Base-by-base conservation (phyloP, 1,140 invertebrate species). In the Drosophila erecta region DNA sequence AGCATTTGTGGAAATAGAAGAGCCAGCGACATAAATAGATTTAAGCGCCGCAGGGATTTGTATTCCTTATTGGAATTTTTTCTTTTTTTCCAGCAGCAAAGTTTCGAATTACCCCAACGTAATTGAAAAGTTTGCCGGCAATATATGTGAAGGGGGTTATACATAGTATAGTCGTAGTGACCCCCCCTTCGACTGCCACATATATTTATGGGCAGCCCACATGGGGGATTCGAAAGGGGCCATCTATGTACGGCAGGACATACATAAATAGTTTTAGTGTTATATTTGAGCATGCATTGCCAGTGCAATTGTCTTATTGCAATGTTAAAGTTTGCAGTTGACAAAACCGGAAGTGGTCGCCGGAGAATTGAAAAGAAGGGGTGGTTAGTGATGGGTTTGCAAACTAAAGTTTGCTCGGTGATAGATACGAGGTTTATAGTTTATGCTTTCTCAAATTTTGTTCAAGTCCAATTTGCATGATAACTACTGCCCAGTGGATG, bases 1-100 rank as follows among this genome's bases (percentile, higher is more conserved):
- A 12, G 41, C 41, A 22, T 44, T 44, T 44, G 17, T 44, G 46
- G 59, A 65, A 70, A 70, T 65, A 57, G 46, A 51, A 53, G 60
- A 67, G 22, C 27, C 67, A 60, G 75, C 58, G 69, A 79, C 70
- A 79, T 75, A 79, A 79, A 79, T 79, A 79, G 69, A 79, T 79
- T 79, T 74, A 79, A 79, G 65, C 46, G 70, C 77, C 76, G 70
- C 62, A 79, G 76, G 76, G 70, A 79, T 79, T 79, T 79, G 54
- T 79, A 58, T 69, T 79, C 55, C 62, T 74, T 79, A 74, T 74
- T 79, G 76, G 76, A 59, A 54, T 66, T 30, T 24, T 46, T 15
- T 38, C 37, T 50, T n/a, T 38, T 11, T 14, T 35, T 33, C 35
- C 41, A 67, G 71, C 37, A 44, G 66, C 56, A 67, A 74, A 79